Percentiles rank a stretch among this genome's conserved stretches.
phyloP scores from a whole-genome alignment of 64 coral and sea anemone genomes.

The Actinia tenebrosa region DNA sequence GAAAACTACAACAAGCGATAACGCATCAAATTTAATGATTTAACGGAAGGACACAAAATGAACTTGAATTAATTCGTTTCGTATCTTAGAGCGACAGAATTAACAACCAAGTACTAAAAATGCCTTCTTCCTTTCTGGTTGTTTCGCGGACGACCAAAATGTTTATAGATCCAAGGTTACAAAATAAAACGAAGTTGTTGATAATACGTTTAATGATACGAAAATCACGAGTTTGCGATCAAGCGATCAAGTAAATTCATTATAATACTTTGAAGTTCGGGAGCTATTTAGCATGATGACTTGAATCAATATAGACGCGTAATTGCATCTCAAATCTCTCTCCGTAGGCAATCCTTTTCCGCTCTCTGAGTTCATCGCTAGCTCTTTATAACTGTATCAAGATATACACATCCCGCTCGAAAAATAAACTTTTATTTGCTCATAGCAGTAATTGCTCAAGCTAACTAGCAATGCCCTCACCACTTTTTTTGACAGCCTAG shows the following conservation, averaged over 20 bases:
- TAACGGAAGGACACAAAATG: background rate
- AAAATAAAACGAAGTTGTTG: background rate
- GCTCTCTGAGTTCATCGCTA: conserved; percentile 7
- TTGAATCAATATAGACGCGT: conserved; percentile 24
- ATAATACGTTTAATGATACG: conserved; percentile 2
- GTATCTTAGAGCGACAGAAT: background rate
- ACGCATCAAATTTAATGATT: background rate
- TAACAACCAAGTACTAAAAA: background rate
- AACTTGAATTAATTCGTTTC: background rate
- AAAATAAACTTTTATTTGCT: conserved; percentile 66
- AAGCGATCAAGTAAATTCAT: conserved; percentile 23
- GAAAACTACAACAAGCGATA: background rate
- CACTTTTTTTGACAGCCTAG: conserved; percentile 40
- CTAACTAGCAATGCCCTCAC: conserved; percentile 21
- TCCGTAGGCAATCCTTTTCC: conserved; percentile 17
- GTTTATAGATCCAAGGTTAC: background rate
- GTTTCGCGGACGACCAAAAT: background rate
- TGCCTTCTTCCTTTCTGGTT: background rate
- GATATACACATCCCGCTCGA: conserved; percentile 55
- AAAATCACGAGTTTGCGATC: conserved; percentile 4
- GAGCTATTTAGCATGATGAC: background rate
- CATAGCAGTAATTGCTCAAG: conserved; percentile 50
- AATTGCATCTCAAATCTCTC: background rate
- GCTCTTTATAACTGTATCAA: conserved; percentile 38
- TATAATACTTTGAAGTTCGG: conserved; percentile 5